These are phyloP conservation scores for Cynopterus sphinx DNA, from an alignment of 2,797 vertebrate species.

Conservation along the genomic window DNA sequence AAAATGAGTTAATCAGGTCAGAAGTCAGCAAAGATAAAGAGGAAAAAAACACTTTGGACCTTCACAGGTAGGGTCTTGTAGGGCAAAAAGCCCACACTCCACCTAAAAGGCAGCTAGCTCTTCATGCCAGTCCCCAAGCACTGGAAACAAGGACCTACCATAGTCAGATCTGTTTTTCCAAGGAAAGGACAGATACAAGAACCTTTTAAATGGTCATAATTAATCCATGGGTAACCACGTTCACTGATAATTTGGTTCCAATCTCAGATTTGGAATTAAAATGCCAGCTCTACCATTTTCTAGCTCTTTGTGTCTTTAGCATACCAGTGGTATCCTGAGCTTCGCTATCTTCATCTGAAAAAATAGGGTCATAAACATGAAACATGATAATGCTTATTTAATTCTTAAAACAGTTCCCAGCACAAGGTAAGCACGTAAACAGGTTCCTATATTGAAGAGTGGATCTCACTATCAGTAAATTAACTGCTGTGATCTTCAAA, in stretches of 20 bases:
- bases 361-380: neutral
- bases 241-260: neutral
- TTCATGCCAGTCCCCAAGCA: neutral
- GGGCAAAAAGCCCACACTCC: neutral
- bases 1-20: neutral
- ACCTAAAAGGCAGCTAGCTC: neutral
- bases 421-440: neutral
- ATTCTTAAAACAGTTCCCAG: neutral
- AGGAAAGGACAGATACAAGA: neutral
- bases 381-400: neutral
- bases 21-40: neutral
- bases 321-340: neutral
- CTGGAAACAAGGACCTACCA: neutral
- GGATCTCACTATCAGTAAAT: neutral
- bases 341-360: neutral
- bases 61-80: no score
- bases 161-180: neutral
- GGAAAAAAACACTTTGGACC: neutral
- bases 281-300: neutral
- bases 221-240: neutral
- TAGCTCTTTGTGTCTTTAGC: neutral
- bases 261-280: neutral
- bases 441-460: neutral
- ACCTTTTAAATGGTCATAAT: neutral
- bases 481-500: conserved; percentile 11